Evolutionary conservation across 1,140 invertebrate species (phyloP), one percentile per base, ranked within the genome.

Genomic region (Panulirus ornatus): DNA sequence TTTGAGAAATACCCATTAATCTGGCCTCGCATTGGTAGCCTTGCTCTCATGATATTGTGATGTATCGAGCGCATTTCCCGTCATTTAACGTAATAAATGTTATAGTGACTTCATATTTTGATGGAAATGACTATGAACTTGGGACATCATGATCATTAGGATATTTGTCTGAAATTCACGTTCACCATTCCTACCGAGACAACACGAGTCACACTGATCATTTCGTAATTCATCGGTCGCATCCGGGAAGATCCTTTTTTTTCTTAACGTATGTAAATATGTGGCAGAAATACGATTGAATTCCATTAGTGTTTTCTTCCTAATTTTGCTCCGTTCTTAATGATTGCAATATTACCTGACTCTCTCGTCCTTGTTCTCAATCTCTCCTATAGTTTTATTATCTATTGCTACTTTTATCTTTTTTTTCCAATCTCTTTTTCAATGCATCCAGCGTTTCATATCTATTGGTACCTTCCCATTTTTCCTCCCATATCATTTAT

Each of bases 351-450:
- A 27, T 22, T 83, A 30, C 34, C 51, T 58, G 11, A 27, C 79
- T 83, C 47, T 83, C 51, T 54, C 51, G 27, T 58, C 40, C 38
- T 79, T 19, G 16, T 22, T 79, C 76, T 79, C 44, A 27, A 19
- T 79, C 76, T 79, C 76, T 79, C 76, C 34, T 9, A n/a, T 38
- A 34, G 36, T 51, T 34, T 63, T 38, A 44, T 38, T 82, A n/a
- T 63, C 34, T 58, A 2, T 54, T 16, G 2, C 19, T 27, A 27
- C 54, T 36, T 63, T 27, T 54, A 22, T 27, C 16, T 58, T 38
- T 81, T 54, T 81, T 54, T 58, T 34, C 51, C 51, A n/a, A 22
- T 58, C 30, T 27, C 75, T 78, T 42, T 78, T 14, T 27, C 16
- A 19, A 16, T 44, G n/a, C 19, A 16, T 38, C 36, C n/a, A 19